Conservation (phyloP, 2,888 invertebrate species). For the Ischnus inquisitorius region DNA sequence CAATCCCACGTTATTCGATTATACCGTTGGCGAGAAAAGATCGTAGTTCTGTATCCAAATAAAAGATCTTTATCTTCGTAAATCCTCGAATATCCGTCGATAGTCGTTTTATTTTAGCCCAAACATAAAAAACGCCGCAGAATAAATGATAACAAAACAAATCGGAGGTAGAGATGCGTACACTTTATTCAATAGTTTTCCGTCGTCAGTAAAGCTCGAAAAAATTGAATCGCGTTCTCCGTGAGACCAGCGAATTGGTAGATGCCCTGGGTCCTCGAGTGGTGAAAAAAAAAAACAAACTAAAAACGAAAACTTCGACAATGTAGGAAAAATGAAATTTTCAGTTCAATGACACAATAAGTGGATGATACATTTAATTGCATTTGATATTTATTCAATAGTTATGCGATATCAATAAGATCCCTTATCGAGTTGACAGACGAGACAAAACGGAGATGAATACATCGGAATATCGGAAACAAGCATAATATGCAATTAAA, state of each 20-base stretch:
- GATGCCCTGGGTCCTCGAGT: slow-evolving; percentile 62
- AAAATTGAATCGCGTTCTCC: slow-evolving; percentile 64
- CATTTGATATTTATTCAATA: slow-evolving; percentile 81
- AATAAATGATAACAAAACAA: slow-evolving; percentile 38
- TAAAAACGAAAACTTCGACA: slow-evolving; percentile 48
- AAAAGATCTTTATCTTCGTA: neutral
- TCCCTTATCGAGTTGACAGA: slow-evolving; percentile 79
- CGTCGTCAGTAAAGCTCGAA: slow-evolving; percentile 68
- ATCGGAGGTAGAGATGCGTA: slow-evolving; percentile 68
- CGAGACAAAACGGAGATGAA: slow-evolving; percentile 77
- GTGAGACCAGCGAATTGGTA: slow-evolving; percentile 42
- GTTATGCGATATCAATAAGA: slow-evolving; percentile 79
- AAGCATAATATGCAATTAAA: slow-evolving; percentile 8
- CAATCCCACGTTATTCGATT: slow-evolving; percentile 75
- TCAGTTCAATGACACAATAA: slow-evolving; percentile 43
- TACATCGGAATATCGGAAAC: slow-evolving; percentile 65
- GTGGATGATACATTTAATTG: slow-evolving; percentile 73
- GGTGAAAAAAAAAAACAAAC: neutral
- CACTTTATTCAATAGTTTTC: slow-evolving; percentile 67
- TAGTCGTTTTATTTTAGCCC: neutral
- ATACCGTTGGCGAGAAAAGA: slow-evolving; percentile 67
- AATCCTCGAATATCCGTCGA: neutral
- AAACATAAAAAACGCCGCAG: slow-evolving; percentile 12
- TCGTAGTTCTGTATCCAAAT: slow-evolving; percentile 15
- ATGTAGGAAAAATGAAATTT: slow-evolving; percentile 35